phyloP scores from a whole-genome alignment of 2,888 invertebrate genomes.

The Lapara coniferarum region DNA sequence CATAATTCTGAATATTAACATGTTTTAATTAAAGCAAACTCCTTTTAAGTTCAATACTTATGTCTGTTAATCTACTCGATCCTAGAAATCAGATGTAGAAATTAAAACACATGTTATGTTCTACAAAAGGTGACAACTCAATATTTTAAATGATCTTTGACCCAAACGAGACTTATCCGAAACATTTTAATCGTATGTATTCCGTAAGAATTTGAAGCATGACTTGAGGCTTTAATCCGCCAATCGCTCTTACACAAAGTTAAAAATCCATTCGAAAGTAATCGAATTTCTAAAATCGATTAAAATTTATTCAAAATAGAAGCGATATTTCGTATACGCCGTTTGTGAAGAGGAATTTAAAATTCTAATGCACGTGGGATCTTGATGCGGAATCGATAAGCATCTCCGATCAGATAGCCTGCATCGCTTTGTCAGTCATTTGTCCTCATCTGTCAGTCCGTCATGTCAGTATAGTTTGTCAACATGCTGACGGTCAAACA shows the following conservation, averaged over 20 bases:
- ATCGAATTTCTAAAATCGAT: constrained; percentile 13
- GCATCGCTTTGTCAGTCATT: constrained; percentile 46
- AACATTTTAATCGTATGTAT: not conserved
- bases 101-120: not conserved
- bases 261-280: not conserved
- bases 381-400: constrained; percentile 36
- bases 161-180: not conserved
- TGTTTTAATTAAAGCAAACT: no score
- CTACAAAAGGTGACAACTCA: not conserved
- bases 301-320: constrained; percentile 22
- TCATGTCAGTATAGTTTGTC: constrained; percentile 37
- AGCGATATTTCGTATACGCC: constrained; percentile 17
- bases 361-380: constrained; percentile 59
- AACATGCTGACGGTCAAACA: constrained; percentile 25
- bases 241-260: not conserved
- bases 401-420: constrained; percentile 44
- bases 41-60: no score
- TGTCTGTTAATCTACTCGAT: no score
- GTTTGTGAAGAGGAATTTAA: constrained; percentile 40
- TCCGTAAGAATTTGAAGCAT: constrained; percentile 3
- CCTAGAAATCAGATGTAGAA: no score
- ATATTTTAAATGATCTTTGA: not conserved
- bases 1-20: no score
- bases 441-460: constrained; percentile 44
- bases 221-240: constrained; percentile 10